phyloP scores from a whole-genome alignment of 2,888 invertebrate genomes.

The Emmelina monodactyla region DNA sequence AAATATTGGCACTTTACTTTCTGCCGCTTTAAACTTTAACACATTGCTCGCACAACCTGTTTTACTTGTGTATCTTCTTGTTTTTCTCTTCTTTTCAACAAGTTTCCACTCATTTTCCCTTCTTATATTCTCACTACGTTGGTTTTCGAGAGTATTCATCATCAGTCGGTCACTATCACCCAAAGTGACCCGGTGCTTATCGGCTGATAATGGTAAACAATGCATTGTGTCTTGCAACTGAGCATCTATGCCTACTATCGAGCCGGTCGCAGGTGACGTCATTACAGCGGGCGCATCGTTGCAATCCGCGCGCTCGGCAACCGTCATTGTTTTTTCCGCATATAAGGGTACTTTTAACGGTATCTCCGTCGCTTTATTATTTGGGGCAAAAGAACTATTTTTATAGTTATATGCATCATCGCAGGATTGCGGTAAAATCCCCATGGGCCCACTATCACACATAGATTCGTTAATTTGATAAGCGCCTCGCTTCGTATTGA shows the following conservation, averaged over 20 bases:
- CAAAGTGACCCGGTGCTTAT: background rate
- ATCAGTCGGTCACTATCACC: background rate
- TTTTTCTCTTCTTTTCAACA: background rate
- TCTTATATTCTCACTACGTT: background rate
- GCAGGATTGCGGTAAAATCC: background rate
- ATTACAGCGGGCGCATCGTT: background rate
- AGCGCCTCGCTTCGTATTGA: background rate
- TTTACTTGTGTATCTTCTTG: background rate
- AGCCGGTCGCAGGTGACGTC: background rate
- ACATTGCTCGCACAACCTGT: background rate
- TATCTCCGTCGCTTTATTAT: background rate
- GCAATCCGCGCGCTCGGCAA: background rate
- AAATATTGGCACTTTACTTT: conserved; percentile 6
- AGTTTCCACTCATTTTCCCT: background rate
- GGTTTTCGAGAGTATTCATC: background rate
- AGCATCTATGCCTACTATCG: background rate
- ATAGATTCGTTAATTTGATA: background rate
- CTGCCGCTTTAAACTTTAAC: conserved; percentile 5
- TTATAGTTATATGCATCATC: background rate
- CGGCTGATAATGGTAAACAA: background rate
- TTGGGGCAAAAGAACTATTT: background rate
- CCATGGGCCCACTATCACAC: background rate
- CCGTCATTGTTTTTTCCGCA: background rate
- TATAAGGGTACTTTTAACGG: background rate
- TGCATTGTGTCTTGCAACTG: background rate